Evolutionary conservation across 2,113 vertebrate genomes (phyloP).

Genomic region (Nothoprocta pentlandii): DNA sequence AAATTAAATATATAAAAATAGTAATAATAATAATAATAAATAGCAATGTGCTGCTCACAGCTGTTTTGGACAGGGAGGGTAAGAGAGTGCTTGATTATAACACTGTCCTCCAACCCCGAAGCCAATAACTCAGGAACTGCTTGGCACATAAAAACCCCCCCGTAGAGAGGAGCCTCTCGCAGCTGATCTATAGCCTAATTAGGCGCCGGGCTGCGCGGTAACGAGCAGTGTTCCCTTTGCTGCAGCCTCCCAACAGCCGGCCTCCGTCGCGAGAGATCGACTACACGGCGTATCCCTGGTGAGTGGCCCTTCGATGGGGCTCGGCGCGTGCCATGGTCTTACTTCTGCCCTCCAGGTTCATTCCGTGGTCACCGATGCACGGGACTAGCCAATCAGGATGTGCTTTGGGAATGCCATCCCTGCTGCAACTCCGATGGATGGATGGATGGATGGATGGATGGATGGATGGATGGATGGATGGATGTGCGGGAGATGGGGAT

Average conservation of each 20-base stretch:
- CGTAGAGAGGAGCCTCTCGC: not conserved
- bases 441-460: fast-evolving
- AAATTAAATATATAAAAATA: no score
- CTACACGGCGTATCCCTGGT: slow-evolving; percentile 93
- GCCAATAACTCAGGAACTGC: not conserved
- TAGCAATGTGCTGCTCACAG: not conserved
- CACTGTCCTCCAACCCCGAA: not conserved
- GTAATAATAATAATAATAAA: no score
- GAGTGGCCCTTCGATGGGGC: slow-evolving; percentile 42
- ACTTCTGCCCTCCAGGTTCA: not conserved
- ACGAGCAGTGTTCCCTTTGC: not conserved
- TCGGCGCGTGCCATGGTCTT: no score
- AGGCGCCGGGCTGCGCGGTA: not conserved
- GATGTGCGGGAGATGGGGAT: no score
- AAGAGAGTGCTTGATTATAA: not conserved
- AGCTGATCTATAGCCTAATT: fast-evolving
- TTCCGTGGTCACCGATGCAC: fast-evolving
- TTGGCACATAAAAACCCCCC: not conserved
- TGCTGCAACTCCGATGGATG: fast-evolving
- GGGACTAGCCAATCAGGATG: fast-evolving
- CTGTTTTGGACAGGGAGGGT: not conserved
- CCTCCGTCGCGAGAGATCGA: slow-evolving; percentile 89
- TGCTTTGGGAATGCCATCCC: no score
- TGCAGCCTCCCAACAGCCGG: slow-evolving; percentile 84
- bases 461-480: fast-evolving